Conservation (phyloP, 2,113 vertebrate genomes). For the Thunnus thynnus region DNA sequence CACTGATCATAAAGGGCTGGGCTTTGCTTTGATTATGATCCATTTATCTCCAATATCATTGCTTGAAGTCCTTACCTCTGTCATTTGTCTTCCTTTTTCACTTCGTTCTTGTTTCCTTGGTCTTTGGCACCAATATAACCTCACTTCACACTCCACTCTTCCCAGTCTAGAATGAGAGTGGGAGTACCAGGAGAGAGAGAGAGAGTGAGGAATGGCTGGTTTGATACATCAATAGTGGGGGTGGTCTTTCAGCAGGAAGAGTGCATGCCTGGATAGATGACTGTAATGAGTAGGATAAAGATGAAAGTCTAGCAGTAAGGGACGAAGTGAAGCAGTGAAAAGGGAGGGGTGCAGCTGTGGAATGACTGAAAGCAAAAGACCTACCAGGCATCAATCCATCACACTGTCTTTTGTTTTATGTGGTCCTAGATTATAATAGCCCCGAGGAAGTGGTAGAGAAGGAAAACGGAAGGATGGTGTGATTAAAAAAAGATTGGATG, state of each 20-base stretch:
- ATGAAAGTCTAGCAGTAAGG: slow-evolving; percentile 62
- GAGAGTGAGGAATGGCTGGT: slow-evolving; percentile 36
- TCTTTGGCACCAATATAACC: slow-evolving; percentile 21
- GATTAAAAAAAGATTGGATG: slow-evolving; percentile 10
- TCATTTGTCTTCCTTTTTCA: background rate
- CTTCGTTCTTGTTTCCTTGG: slow-evolving; percentile 8
- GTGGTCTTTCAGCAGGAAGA: slow-evolving; percentile 75
- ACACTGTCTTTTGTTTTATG: background rate
- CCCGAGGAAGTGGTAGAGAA: background rate
- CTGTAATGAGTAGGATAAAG: slow-evolving; percentile 36
- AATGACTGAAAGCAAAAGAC: slow-evolving; percentile 22
- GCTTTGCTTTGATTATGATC: background rate
- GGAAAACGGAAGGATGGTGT: background rate
- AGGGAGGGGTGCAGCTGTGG: slow-evolving; percentile 38
- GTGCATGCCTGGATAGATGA: slow-evolving; percentile 43
- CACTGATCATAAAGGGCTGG: slow-evolving; percentile 8
- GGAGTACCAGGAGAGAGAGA: slow-evolving; percentile 12
- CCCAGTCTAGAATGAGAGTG: slow-evolving; percentile 28
- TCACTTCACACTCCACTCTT: slow-evolving; percentile 22
- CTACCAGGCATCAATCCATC: slow-evolving; percentile 49
- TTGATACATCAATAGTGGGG: slow-evolving; percentile 59
- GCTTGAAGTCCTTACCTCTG: slow-evolving; percentile 14
- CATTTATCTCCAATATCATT: slow-evolving; percentile 9
- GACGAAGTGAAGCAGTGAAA: slow-evolving; percentile 72
- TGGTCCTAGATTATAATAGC: background rate